These are phyloP conservation scores for Silurus lanzhouensis DNA, from an alignment of 2,797 vertebrate genomes.

Conservation along the genomic window DNA sequence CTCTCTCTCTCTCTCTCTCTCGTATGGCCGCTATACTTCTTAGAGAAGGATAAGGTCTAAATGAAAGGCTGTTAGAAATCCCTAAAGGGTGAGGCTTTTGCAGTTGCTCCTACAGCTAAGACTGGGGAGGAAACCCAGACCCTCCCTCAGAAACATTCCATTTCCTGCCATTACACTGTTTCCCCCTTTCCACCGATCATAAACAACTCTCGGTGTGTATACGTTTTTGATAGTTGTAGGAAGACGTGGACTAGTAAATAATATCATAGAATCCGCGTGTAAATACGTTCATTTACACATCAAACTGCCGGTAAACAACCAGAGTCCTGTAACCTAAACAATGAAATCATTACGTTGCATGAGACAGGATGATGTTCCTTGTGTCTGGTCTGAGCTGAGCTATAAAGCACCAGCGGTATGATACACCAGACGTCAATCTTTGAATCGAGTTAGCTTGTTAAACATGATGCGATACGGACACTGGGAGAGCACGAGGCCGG, in stretches of 20 bases:
- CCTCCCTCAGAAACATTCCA: conserved; percentile 47
- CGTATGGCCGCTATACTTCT: neutral
- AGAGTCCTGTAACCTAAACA: conserved; percentile 12
- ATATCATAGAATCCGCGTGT: neutral
- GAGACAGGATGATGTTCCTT: neutral
- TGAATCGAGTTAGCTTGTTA: neutral
- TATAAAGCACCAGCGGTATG: neutral
- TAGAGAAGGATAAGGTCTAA: conserved; percentile 9
- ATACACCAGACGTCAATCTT: neutral
- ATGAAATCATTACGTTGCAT: neutral
- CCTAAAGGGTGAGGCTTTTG: conserved; percentile 30
- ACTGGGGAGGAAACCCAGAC: conserved; percentile 41
- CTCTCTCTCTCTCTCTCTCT: too few relatives aligned
- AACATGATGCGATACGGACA: neutral
- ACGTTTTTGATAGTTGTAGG: conserved; percentile 7
- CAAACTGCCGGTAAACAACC: neutral
- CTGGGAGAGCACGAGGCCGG: neutral
- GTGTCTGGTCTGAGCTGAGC: neutral
- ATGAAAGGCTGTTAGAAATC: conserved; percentile 33
- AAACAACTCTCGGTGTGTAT: conserved; percentile 27
- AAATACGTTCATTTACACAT: neutral
- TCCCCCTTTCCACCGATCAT: conserved; percentile 32
- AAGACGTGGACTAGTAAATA: conserved; percentile 10
- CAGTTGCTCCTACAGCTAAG: conserved; percentile 1
- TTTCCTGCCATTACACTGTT: conserved; percentile 49